These are phyloP conservation scores for Buceros bicornis DNA, from an alignment of 2,797 vertebrate genomes.

Conservation along the genomic window DNA sequence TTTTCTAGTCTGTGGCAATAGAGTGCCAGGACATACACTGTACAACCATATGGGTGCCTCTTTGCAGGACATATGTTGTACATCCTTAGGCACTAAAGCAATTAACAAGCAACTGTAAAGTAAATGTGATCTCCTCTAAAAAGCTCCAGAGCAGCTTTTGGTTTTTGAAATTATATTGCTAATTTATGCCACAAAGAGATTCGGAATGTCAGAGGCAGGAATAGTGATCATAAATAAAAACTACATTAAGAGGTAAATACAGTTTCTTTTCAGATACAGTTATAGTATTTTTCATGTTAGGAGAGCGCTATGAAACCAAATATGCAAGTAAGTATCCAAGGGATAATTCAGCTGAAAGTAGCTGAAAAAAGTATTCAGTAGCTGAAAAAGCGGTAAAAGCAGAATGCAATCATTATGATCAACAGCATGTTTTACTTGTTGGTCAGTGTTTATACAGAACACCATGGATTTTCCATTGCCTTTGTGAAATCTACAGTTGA, in stretches of 20 bases:
- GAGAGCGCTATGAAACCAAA: background rate
- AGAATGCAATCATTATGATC: background rate
- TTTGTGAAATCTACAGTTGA: background rate
- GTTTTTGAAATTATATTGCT: slow-evolving; percentile 41
- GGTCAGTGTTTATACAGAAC: background rate
- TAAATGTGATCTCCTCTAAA: slow-evolving; percentile 59
- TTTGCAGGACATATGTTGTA: slow-evolving; percentile 71
- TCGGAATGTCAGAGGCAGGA: background rate
- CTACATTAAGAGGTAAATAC: background rate
- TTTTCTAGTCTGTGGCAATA: slow-evolving; percentile 53
- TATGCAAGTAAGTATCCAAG: background rate
- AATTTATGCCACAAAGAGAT: slow-evolving; percentile 23
- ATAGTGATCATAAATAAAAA: background rate
- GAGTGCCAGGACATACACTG: slow-evolving; percentile 65
- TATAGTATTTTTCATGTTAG: background rate
- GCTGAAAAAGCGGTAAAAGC: rapidly evolving
- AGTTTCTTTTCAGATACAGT: background rate
- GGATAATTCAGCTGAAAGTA: background rate
- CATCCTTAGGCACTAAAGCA: slow-evolving; percentile 69
- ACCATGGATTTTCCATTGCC: background rate
- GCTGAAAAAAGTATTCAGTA: background rate
- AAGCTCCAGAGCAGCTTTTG: slow-evolving; percentile 40
- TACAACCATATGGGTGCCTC: slow-evolving; percentile 63
- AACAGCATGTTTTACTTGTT: background rate
- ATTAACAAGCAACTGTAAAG: slow-evolving; percentile 67